Evolutionary conservation across 2,113 vertebrate species (phyloP), one percentile per base, ranked within the genome.

Genomic region (Nerophis lumbriciformis): DNA sequence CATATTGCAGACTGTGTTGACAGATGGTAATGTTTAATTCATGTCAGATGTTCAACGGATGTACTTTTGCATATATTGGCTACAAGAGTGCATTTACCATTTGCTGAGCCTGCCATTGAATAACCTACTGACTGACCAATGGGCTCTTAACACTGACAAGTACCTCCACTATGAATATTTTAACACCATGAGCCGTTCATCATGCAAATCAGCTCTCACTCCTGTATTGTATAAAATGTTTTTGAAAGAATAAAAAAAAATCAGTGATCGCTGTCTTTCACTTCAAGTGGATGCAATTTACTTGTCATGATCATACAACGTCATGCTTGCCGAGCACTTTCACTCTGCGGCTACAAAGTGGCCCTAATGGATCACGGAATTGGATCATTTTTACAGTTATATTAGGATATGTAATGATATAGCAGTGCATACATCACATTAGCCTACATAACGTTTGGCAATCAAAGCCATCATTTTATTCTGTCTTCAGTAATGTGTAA

Each of bases 131-230:
- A 57, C 54, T 44, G 70, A 76, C 51, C 71, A 48, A 58, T 39
- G 38, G 15, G 10, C 2, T 61, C 71, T 73, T 59, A 70, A 66
- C 53, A 47, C 73, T 68, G 70, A 77, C 71, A 72, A 82, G 69
- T 59, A 51, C 68, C 68, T 66, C 59, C 59, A 60, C 73, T 66
- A 77, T 89, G 75, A 81, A 87, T 84, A 85, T 50, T 84, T 86
- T 28, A 82, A 63, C 14, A 53, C 45, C 57, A 51, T 62, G 62
- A 70, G 62, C 62, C 79, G 56, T 64, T 79, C 52, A 74, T 76
- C 59, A 76, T 78, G 63, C 57, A 76, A 66, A 82, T 60, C 3
- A 60, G 28, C 54, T 62, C 81, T 76, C 75, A 58, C 62, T 68
- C 12, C 11, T 15, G 44, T 54, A 49, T 63, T 58, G 14, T 16